Evolutionary conservation across 2,797 vertebrate species (phyloP).

Genomic region (Fistularia tabacaria): DNA sequence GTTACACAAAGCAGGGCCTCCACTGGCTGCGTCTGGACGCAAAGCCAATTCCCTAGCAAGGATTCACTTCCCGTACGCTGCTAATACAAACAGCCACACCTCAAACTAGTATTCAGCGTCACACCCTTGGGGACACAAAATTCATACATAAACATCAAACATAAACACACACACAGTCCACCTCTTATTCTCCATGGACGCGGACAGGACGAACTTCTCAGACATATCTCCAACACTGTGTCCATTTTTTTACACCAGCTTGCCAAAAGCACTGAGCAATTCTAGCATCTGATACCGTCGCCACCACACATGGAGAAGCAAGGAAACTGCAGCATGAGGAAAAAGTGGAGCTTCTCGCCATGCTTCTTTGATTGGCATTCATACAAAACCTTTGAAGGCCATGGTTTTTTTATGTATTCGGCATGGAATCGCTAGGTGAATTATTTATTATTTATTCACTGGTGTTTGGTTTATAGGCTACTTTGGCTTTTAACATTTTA

Average conservation of each 20-base stretch:
- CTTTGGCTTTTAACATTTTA: constrained; percentile 61
- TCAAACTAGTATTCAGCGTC: constrained; percentile 36
- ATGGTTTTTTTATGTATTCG: constrained; percentile 54
- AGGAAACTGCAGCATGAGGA: constrained; percentile 40
- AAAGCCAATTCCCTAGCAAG: constrained; percentile 80
- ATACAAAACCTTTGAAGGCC: constrained; percentile 44
- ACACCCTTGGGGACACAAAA: constrained; percentile 28
- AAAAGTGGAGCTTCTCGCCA: constrained; percentile 36
- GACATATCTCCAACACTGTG: constrained; percentile 95
- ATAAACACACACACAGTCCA: constrained; percentile 47
- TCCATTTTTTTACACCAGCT: constrained; percentile 81
- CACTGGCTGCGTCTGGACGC: constrained; percentile 96
- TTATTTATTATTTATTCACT: constrained; percentile 57
- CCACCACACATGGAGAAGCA: constrained; percentile 51
- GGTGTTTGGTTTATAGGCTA: constrained; percentile 55
- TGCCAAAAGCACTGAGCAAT: constrained; percentile 77
- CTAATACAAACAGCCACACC: constrained; percentile 33
- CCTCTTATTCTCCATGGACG: constrained; percentile 58
- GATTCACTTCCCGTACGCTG: constrained; percentile 35
- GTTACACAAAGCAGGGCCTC: constrained; percentile 94
- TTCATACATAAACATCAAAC: constrained; percentile 19
- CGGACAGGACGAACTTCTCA: constrained; percentile 71
- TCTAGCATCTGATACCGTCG: constrained; percentile 45
- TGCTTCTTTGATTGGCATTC: constrained; percentile 21
- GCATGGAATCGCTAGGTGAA: constrained; percentile 46